Evolutionary conservation across 35 echinoderm and acorn worm genomes (phyloP).

Genomic region (Hemicentrotus pulcherrimus): DNA sequence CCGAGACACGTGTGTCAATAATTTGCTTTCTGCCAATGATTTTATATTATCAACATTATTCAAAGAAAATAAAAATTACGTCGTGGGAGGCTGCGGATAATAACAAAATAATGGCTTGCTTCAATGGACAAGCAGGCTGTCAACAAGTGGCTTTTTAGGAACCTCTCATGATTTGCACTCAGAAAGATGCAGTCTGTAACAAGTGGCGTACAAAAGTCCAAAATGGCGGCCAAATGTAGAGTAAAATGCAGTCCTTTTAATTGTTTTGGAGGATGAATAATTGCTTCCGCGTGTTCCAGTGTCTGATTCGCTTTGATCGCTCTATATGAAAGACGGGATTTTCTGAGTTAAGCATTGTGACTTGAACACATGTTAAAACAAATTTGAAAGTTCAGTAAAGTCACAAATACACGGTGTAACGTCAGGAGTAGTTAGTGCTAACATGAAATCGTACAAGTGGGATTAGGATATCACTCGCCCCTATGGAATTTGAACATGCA

Average conservation of each 20-base stretch:
- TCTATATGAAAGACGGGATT: background rate
- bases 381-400: background rate
- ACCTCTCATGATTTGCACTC: background rate
- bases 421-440: background rate
- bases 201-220: background rate
- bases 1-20: background rate
- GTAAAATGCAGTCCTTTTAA: background rate
- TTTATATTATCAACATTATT: background rate
- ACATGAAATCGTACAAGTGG: constrained; percentile 17
- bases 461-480: background rate
- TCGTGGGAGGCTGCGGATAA: background rate
- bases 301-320: background rate
- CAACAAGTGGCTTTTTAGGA: constrained; percentile 8
- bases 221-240: background rate
- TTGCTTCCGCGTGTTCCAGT: background rate
- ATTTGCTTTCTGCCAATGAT: constrained; percentile 3
- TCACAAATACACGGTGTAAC: background rate
- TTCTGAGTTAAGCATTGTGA: background rate
- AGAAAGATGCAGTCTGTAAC: background rate
- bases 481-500: background rate
- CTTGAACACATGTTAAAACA: constrained; percentile 12
- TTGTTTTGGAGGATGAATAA: background rate
- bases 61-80: background rate
- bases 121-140: background rate
- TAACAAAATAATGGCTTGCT: background rate